These are phyloP conservation scores for Carcina quercana DNA, from an alignment of 2,888 invertebrate species.

Conservation along the genomic window DNA sequence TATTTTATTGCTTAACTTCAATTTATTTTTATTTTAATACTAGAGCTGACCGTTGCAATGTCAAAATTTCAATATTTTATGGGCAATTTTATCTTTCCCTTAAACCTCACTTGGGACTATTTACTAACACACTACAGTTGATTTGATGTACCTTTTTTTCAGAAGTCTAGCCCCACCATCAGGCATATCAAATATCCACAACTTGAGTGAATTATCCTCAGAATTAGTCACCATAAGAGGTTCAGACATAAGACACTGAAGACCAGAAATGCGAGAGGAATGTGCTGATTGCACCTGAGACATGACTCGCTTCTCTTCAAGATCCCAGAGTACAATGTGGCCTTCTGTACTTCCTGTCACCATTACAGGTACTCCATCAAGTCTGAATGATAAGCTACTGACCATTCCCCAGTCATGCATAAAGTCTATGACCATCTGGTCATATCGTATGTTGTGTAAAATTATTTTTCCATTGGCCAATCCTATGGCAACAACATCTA, in stretches of 20 bases:
- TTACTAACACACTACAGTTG: too few relatives aligned
- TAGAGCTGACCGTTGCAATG: too few relatives aligned
- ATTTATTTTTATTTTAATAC: too few relatives aligned
- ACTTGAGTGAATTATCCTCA: conserved; percentile 93
- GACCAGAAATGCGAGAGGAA: conserved; percentile 81
- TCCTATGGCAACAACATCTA: conserved; percentile 94
- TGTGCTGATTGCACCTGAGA: conserved; percentile 90
- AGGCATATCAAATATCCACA: conserved; percentile 93
- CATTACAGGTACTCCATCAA: conserved; percentile 91
- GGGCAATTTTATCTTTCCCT: too few relatives aligned
- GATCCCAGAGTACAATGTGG: conserved; percentile 94
- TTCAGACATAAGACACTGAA: conserved; percentile 90
- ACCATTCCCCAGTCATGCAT: conserved; percentile 94
- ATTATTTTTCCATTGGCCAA: conserved; percentile 87
- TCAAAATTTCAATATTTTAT: too few relatives aligned
- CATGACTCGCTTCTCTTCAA: conserved; percentile 85
- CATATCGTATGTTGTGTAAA: conserved; percentile 90
- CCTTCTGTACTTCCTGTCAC: conserved; percentile 88
- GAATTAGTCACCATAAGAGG: conserved; percentile 94
- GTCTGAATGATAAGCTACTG: conserved; percentile 88
- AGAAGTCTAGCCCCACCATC: conserved; percentile 92
- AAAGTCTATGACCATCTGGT: conserved; percentile 88
- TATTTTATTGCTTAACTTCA: too few relatives aligned
- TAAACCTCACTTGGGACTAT: too few relatives aligned
- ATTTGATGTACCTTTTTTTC: conserved; percentile 77